Evolutionary conservation across 1,140 invertebrate species (phyloP).

Genomic region (Zophobas morio): DNA sequence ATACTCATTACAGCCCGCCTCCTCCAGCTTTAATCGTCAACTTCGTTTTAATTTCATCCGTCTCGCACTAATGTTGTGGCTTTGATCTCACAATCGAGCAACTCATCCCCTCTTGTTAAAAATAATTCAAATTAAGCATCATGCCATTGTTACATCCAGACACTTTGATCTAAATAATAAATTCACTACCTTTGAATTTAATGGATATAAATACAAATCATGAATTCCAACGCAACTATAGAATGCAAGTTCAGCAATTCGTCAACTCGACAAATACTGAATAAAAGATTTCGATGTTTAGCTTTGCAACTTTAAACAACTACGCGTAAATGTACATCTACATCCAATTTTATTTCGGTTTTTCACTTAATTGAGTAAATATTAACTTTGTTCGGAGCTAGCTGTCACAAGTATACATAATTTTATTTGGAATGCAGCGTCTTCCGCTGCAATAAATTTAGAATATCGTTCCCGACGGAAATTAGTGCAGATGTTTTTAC

Average conservation of each 20-base stretch:
- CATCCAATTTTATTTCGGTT: neutral
- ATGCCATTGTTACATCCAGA: constrained; percentile 17
- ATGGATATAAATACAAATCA: constrained; percentile 14
- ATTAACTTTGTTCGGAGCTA: constrained; percentile 3
- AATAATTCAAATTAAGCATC: constrained; percentile 34
- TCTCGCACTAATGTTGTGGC: constrained; percentile 4
- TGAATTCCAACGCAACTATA: neutral
- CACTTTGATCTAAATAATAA: constrained; percentile 38
- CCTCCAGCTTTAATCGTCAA: neutral
- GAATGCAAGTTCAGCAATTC: constrained; percentile 5
- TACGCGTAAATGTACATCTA: neutral
- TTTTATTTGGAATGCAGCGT: constrained; percentile 16
- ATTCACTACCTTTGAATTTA: constrained; percentile 42
- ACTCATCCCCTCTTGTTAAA: constrained; percentile 24
- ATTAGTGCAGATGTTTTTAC: constrained; percentile 30
- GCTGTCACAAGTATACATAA: constrained; percentile 24
- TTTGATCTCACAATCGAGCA: constrained; percentile 12
- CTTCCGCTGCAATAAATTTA: constrained; percentile 22
- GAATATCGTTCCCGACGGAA: constrained; percentile 32
- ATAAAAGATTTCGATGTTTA: constrained; percentile 28
- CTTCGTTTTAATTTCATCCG: constrained; percentile 24
- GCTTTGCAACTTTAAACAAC: neutral
- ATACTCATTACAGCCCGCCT: neutral
- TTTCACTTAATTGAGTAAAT: constrained; percentile 15
- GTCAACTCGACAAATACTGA: constrained; percentile 28